A percentile compares a stretch with the other conserved stretches of the same genome.
These are phyloP conservation scores for Styela clava DNA, from an alignment of 23 tunicate species.

Conservation along the genomic window DNA sequence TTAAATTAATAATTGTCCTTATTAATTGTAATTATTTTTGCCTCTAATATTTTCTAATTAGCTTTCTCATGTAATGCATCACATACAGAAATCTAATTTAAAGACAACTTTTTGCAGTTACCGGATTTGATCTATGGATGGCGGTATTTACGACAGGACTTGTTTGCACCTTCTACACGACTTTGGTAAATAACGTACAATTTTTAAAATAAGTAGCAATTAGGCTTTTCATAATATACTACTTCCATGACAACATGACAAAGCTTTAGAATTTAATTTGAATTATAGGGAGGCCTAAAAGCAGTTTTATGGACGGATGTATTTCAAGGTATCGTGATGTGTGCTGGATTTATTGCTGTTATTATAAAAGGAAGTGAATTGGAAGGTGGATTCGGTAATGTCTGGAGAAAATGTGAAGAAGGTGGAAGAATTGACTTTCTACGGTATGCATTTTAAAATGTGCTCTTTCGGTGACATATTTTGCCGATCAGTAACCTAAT, in stretches of 20 bases:
- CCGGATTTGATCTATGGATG: constrained; percentile 76
- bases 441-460: no score
- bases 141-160: constrained; percentile 68
- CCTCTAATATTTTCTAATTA: no score
- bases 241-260: neutral
- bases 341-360: constrained; percentile 68
- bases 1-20: no score
- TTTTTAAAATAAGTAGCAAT: neutral
- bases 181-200: constrained; percentile 56
- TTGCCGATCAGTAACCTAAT: no score
- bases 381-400: constrained; percentile 53
- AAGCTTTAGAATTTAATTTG: neutral
- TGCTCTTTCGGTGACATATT: no score
- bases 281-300: constrained; percentile 65
- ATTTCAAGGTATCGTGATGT: constrained; percentile 72
- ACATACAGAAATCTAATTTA: no score
- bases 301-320: constrained; percentile 95
- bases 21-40: no score
- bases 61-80: no score
- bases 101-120: constrained; percentile 65
- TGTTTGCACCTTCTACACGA: constrained; percentile 87
- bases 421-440: constrained; percentile 77
- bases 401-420: constrained; percentile 55
- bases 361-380: constrained; percentile 54
- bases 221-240: neutral